A percentile compares a stretch with the other conserved stretches of the same genome.
Conservation (phyloP, 2,113 vertebrate genomes). For the Actenoides hombroni region DNA sequence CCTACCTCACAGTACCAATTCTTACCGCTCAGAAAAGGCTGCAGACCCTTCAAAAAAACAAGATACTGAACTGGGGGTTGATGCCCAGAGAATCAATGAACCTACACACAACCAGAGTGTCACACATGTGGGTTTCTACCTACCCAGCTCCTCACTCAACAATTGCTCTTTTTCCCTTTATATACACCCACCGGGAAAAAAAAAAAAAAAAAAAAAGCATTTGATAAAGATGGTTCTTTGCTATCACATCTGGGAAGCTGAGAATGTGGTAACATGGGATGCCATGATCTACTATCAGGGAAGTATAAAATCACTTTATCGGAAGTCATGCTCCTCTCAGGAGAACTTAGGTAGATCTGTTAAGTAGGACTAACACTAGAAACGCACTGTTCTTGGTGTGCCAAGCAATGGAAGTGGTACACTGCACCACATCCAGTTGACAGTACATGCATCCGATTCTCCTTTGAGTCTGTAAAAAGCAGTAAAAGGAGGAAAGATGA, state of each 20-base stretch:
- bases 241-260: neutral
- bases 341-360: neutral
- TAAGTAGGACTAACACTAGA: neutral
- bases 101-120: neutral
- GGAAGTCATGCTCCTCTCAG: neutral
- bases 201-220: neutral
- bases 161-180: neutral
- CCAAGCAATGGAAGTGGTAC: neutral
- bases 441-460: neutral
- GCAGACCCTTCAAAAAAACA: neutral
- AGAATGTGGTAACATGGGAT: neutral
- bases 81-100: neutral
- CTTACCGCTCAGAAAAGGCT: neutral
- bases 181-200: neutral
- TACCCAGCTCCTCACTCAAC: neutral
- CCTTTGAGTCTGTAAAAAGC: neutral
- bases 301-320: neutral
- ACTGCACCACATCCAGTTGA: neutral
- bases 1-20: too few species aligned
- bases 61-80: neutral
- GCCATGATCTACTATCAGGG: neutral
- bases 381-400: too few species aligned
- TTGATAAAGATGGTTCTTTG: neutral
- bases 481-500: neutral
- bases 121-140: neutral